These are phyloP conservation scores for Eubasilissa splendida DNA, from an alignment of 2,888 invertebrate species.

Conservation along the genomic window DNA sequence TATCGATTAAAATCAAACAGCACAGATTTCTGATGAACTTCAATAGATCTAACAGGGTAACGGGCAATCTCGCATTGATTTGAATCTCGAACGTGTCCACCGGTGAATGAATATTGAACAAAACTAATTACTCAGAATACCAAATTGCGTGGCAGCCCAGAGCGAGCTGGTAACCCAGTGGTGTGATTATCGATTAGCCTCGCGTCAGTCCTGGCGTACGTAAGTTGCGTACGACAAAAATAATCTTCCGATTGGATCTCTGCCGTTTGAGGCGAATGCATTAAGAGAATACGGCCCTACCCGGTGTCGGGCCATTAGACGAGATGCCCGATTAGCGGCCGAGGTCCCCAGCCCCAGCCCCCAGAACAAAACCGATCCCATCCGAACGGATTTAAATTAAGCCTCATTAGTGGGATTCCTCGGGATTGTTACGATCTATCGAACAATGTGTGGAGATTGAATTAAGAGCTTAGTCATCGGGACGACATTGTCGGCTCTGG, in stretches of 20 bases:
- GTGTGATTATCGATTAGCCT: constrained; percentile 40
- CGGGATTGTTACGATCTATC: constrained; percentile 38
- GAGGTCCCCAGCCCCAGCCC: constrained; percentile 7
- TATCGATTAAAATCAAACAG: too few species aligned
- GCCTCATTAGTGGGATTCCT: constrained; percentile 53
- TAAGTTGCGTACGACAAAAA: constrained; percentile 44
- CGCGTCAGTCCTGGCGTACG: constrained; percentile 20
- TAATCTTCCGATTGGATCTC: constrained; percentile 45
- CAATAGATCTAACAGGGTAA: background rate
- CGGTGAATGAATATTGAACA: constrained; percentile 23
- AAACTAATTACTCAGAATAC: constrained; percentile 32
- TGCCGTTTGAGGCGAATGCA: constrained; percentile 21
- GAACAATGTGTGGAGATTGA: constrained; percentile 44
- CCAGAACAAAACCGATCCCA: constrained; percentile 38
- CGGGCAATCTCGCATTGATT: constrained; percentile 2
- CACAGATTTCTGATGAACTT: too few species aligned
- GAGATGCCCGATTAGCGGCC: constrained; percentile 41
- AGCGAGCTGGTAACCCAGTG: constrained; percentile 8
- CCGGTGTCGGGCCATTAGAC: constrained; percentile 41
- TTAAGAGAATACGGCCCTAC: constrained; percentile 31
- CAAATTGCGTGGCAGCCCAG: constrained; percentile 16
- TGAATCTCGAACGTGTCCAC: background rate
- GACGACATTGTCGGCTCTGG: constrained; percentile 33
- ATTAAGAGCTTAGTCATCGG: constrained; percentile 50
- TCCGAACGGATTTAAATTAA: constrained; percentile 51